These are phyloP conservation scores for Spilarctia lutea DNA, from an alignment of 2,888 invertebrate genomes.

Conservation along the genomic window DNA sequence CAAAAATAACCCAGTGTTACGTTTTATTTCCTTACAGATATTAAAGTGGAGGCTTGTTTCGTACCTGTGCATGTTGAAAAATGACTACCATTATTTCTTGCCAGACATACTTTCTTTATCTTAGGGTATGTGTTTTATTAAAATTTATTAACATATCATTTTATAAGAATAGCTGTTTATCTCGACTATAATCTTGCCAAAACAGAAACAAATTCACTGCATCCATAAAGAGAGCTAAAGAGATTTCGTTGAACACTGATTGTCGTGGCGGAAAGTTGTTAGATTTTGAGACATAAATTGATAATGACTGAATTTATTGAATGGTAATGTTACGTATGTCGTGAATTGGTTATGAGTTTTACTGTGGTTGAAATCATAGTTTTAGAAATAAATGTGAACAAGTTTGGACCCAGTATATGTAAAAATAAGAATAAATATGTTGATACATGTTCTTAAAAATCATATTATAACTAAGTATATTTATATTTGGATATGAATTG, in stretches of 20 bases:
- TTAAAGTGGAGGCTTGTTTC: constrained; percentile 35
- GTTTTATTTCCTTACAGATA: constrained; percentile 44
- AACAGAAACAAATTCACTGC: not conserved
- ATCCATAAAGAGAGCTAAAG: not conserved
- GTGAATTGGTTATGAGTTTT: no score
- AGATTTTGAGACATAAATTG: not conserved
- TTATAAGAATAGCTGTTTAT: constrained; percentile 65
- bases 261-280: not conserved
- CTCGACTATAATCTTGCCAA: constrained; percentile 25
- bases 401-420: no score
- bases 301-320: not conserved
- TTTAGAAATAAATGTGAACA: no score
- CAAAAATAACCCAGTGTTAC: constrained; percentile 36
- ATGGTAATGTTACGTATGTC: not conserved
- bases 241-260: not conserved
- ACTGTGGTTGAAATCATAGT: no score
- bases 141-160: constrained; percentile 70
- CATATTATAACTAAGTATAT: no score
- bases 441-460: no score
- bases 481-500: no score
- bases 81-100: constrained; percentile 54
- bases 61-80: constrained; percentile 46
- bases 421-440: no score
- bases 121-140: constrained; percentile 53
- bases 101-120: constrained; percentile 45